Evolutionary conservation across 2,888 invertebrate species (phyloP), one percentile per base, ranked within the genome.

Genomic region (Yponomeuta sedellus): DNA sequence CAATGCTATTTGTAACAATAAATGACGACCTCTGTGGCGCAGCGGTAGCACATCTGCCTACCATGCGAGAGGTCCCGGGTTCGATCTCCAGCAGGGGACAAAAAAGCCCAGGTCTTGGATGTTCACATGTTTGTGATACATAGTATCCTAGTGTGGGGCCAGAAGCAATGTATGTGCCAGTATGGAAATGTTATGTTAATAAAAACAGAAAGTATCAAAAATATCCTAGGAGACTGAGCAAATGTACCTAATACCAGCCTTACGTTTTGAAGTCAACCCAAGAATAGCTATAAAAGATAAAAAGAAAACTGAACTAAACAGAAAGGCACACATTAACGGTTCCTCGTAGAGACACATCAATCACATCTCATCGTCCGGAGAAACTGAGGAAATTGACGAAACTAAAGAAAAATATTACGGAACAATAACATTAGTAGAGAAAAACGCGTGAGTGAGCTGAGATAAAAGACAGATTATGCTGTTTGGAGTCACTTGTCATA

Each of bases 341-440:
- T 81, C 81, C 81, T 79, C 72, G 73, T 67, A 68, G 73, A 68
- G 73, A 72, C 72, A 72, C 75, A 74, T 75, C 73, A 74, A 71
- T 76, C 72, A 74, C 71, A 73, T 75, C 72, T 73, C 73, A 73
- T 74, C 75, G 76, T 70, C 72, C 73, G 75, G 75, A 77, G 75
- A 77, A 73, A 74, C 70, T 72, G 66, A 67, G 64, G 62, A 64
- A 64, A 64, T 44, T n/a, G 1, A 25, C 44, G 16, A 62, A 39
- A 62, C 62, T 22, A 20, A 20, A 59, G 59, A 20, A 20, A 20
- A 59, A 25, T 59, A 20, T 12, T 22, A 20, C 59, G 59, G 25
- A 59, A 59, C 59, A 59, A 22, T 59, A 20, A 52, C 16, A 52
- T 16, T 16, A 52, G 44, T 52, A 5, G 16, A 16, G 44, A 52